These are phyloP conservation scores for Dendroctonus ponderosae DNA, from an alignment of 1,140 invertebrate species.

Conservation along the genomic window DNA sequence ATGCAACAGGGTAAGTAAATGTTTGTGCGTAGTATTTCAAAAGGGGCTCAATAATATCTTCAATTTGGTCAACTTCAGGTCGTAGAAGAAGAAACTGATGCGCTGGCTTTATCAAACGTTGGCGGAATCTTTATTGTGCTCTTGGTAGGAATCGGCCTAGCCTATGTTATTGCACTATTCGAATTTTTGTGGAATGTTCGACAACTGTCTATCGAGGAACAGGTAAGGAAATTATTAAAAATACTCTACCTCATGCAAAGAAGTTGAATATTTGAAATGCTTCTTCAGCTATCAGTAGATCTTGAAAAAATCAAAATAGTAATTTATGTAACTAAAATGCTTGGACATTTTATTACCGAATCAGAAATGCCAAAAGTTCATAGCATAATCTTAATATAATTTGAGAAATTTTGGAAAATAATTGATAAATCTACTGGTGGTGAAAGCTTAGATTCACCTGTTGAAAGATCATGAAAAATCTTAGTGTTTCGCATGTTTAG, in stretches of 20 bases:
- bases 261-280: no score
- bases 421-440: no score
- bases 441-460: no score
- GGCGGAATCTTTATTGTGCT: slow-evolving; percentile 90
- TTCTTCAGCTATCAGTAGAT: no score
- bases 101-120: slow-evolving; percentile 79
- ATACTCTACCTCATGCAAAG: not conserved
- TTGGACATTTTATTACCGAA: no score
- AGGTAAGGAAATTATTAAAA: slow-evolving; percentile 52
- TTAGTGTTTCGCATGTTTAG: no score
- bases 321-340: no score
- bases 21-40: not conserved
- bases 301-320: no score
- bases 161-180: slow-evolving; percentile 64
- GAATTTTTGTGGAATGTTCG: slow-evolving; percentile 83
- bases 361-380: no score
- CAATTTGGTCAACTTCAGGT: slow-evolving; percentile 2
- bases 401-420: no score
- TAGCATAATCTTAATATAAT: no score
- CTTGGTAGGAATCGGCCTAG: slow-evolving; percentile 64
- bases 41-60: not conserved
- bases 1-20: slow-evolving; percentile 22
- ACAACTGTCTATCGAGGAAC: slow-evolving; percentile 74
- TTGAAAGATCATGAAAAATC: no score
- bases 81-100: slow-evolving; percentile 48